These are phyloP conservation scores for Acestrorhynchus altus DNA, from an alignment of 2,797 vertebrate genomes.

Conservation along the genomic window DNA sequence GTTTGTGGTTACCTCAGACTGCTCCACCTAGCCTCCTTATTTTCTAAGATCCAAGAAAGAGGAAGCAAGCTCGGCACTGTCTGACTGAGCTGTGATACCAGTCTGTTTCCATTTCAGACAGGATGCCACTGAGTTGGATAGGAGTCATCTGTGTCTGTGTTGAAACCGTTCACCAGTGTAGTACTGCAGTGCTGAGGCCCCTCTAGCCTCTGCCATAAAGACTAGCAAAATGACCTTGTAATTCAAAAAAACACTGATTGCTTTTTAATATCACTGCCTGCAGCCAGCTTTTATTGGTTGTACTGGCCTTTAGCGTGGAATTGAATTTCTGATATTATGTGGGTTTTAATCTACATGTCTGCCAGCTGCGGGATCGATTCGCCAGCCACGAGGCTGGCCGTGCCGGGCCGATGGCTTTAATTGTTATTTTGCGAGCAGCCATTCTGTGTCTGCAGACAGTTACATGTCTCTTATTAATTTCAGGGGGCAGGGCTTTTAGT, in stretches of 20 bases:
- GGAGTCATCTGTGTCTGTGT: slow-evolving; percentile 5
- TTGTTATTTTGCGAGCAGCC: slow-evolving; percentile 67
- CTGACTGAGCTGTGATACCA: not conserved
- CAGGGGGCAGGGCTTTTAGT: not conserved
- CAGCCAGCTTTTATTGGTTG: slow-evolving; percentile 70
- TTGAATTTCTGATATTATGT: slow-evolving; percentile 79
- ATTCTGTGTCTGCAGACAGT: slow-evolving; percentile 54
- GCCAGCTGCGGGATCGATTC: slow-evolving; percentile 71
- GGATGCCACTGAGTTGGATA: not conserved
- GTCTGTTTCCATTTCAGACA: not conserved
- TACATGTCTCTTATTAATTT: slow-evolving; percentile 1
- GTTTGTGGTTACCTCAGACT: not conserved
- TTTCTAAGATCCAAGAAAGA: not conserved
- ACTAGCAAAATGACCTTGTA: slow-evolving; percentile 65
- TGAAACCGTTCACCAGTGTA: slow-evolving; percentile 18
- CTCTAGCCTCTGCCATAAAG: slow-evolving; percentile 58
- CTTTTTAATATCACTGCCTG: slow-evolving; percentile 79
- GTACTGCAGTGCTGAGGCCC: slow-evolving; percentile 34
- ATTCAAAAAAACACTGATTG: slow-evolving; percentile 74
- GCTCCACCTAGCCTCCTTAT: not conserved
- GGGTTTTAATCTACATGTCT: slow-evolving; percentile 74
- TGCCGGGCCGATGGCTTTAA: slow-evolving; percentile 60
- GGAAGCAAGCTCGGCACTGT: not conserved
- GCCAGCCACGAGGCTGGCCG: slow-evolving; percentile 36
- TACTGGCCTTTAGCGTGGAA: slow-evolving; percentile 78